Percentiles rank a stretch among this genome's conserved stretches.
phyloP scores from a whole-genome alignment of 2,113 vertebrate genomes.

The Sclerurus mexicanus region DNA sequence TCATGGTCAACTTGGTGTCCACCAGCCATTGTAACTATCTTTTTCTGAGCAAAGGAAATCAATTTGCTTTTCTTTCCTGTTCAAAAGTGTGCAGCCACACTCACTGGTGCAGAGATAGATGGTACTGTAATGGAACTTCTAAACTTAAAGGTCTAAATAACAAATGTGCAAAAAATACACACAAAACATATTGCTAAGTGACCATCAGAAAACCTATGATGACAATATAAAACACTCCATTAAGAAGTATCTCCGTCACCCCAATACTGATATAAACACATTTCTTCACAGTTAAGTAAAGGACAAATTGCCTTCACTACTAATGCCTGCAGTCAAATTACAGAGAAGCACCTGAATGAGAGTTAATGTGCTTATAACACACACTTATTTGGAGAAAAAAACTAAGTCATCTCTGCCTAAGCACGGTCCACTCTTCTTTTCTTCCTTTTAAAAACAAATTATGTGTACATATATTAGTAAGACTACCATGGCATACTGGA shows the following conservation, averaged over 20 bases:
- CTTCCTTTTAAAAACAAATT: background rate
- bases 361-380: background rate
- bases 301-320: background rate
- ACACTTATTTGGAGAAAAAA: background rate
- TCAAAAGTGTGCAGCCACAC: background rate
- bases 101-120: background rate
- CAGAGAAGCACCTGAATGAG: background rate
- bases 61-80: background rate
- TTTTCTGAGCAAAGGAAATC: background rate
- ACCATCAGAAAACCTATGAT: background rate
- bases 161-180: constrained; percentile 16
- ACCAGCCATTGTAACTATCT: background rate
- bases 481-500: background rate
- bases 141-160: constrained; percentile 50
- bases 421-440: background rate
- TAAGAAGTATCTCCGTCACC: constrained; percentile 3
- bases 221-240: constrained; percentile 3
- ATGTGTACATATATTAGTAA: background rate
- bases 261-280: background rate
- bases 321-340: background rate
- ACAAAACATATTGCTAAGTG: constrained; percentile 26
- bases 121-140: background rate
- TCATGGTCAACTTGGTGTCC: background rate
- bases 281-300: background rate
- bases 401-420: fast-evolving